A percentile compares a stretch with the other conserved stretches of the same genome.
Conservation (phyloP, 2,797 vertebrate genomes). For the Alectoris magna region DNA sequence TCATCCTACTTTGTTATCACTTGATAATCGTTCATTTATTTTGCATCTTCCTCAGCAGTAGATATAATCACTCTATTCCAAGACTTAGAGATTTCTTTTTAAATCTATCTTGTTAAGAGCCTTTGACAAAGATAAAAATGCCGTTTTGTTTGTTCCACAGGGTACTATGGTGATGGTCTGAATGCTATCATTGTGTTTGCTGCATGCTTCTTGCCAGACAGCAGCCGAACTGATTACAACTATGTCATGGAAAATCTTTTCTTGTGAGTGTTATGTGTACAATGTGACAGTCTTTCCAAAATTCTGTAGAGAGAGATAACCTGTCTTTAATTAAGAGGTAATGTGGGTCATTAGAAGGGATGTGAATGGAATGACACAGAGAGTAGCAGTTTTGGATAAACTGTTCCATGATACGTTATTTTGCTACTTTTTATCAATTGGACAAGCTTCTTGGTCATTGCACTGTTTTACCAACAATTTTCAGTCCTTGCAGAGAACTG, state of each 20-base stretch:
- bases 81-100: not conserved
- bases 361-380: not conserved
- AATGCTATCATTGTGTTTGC: slow-evolving; percentile 99
- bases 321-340: slow-evolving; percentile 33
- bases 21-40: not conserved
- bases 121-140: slow-evolving; percentile 60
- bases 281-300: slow-evolving; percentile 33
- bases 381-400: slow-evolving; percentile 14
- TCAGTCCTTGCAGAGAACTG: not conserved
- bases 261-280: slow-evolving; percentile 88
- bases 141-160: slow-evolving; percentile 79
- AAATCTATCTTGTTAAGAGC: slow-evolving; percentile 29
- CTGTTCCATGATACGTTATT: not conserved
- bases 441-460: not conserved
- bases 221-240: slow-evolving; percentile 92
- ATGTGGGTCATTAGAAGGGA: not conserved
- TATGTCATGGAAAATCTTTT: slow-evolving; percentile 99
- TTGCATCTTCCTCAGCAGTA: not conserved
- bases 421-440: not conserved
- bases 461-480: not conserved
- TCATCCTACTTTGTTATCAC: not conserved
- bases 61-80: not conserved
- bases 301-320: slow-evolving; percentile 30
- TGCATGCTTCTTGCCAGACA: slow-evolving; percentile 98
- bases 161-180: slow-evolving; percentile 93